phyloP scores from a whole-genome alignment of 2,797 vertebrate genomes.

The Chelon auratus region DNA sequence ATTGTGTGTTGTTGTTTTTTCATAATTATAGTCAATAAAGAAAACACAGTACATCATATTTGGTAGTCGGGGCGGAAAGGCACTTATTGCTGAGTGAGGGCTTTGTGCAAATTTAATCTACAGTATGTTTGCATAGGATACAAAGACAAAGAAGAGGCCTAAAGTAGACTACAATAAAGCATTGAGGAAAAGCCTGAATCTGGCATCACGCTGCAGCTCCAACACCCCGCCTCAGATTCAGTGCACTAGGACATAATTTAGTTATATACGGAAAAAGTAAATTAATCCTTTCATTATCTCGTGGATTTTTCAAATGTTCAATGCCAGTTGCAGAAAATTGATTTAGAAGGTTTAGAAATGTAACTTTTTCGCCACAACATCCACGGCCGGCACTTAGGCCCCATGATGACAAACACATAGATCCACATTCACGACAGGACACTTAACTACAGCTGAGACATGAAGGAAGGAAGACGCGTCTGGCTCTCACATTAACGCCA shows the following conservation, averaged over 20 bases:
- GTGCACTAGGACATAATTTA: conserved; percentile 54
- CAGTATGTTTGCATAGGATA: conserved; percentile 29
- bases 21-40: conserved; percentile 14
- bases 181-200: conserved; percentile 37
- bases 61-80: conserved; percentile 61
- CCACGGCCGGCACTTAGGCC: conserved; percentile 56
- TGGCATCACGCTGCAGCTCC: conserved; percentile 14
- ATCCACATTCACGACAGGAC: conserved; percentile 65
- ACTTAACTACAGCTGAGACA: conserved; percentile 48
- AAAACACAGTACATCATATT: conserved; percentile 58
- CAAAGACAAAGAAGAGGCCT: conserved; percentile 36
- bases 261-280: conserved; percentile 33
- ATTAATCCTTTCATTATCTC: conserved; percentile 65
- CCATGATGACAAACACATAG: conserved; percentile 51
- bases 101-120: conserved; percentile 32
- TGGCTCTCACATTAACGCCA: conserved; percentile 41
- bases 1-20: conserved; percentile 52
- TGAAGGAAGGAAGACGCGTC: conserved; percentile 31
- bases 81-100: conserved; percentile 41
- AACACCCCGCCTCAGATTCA: conserved; percentile 20
- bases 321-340: conserved; percentile 28
- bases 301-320: conserved; percentile 20
- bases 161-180: conserved; percentile 39
- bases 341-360: conserved; percentile 60
- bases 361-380: conserved; percentile 36